phyloP scores from a whole-genome alignment of 1,140 invertebrate genomes.

The Zaprionus vittiger region DNA sequence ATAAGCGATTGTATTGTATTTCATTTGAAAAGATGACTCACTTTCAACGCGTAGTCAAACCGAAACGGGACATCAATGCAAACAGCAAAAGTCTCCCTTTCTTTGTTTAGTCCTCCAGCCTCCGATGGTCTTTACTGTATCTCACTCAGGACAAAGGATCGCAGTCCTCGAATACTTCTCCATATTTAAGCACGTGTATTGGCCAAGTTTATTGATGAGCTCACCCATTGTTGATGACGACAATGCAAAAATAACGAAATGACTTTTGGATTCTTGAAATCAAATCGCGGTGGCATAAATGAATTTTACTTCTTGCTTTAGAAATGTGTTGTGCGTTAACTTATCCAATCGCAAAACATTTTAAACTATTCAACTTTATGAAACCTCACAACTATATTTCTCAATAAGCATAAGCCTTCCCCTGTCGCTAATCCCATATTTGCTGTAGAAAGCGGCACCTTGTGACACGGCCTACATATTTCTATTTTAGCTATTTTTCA shows the following conservation, averaged over 20 bases:
- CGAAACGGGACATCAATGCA: constrained; percentile 23
- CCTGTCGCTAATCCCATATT: constrained; percentile 3
- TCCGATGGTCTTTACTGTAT: background rate
- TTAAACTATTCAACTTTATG: background rate
- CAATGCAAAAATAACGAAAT: constrained; percentile 40
- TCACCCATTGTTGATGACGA: constrained; percentile 34
- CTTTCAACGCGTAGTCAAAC: constrained; percentile 22
- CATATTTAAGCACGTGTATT: constrained; percentile 53
- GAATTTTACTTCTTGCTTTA: background rate
- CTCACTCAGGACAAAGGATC: constrained; percentile 34
- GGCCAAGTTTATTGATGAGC: constrained; percentile 64
- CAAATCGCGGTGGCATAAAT: background rate
- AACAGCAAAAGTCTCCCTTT: constrained; percentile 5
- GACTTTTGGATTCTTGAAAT: constrained; percentile 24
- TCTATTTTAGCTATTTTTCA: constrained; percentile 25
- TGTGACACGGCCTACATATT: constrained; percentile 27
- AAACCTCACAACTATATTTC: background rate
- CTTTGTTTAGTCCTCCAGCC: constrained; percentile 49
- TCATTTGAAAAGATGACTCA: constrained; percentile 62
- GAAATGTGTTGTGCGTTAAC: background rate
- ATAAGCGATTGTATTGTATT: constrained; percentile 66
- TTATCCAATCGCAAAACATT: background rate
- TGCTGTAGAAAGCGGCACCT: constrained; percentile 17
- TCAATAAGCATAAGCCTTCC: background rate
- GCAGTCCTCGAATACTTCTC: constrained; percentile 15